Base-by-base conservation (phyloP, 2,113 vertebrate genomes). In the Zosterops pallidus region DNA sequence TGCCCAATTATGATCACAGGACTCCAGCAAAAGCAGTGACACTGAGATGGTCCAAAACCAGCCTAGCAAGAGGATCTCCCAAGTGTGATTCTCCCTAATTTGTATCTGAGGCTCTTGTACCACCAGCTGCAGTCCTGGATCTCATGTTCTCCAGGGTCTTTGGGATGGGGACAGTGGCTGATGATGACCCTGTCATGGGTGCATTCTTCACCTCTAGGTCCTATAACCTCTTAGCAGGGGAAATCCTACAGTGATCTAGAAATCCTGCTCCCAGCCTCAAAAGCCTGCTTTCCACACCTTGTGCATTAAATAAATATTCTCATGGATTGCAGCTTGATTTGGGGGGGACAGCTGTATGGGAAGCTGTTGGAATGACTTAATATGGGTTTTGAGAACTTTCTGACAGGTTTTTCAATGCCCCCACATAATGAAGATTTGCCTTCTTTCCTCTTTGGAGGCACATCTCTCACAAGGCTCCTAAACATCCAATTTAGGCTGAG, bases 1-100 rank as follows among this genome's bases (percentile, higher is more conserved):
- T 15, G 14, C n/a, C 35, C 35, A 19, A 12, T 12, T n/a, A 5
- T 0, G 1, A 33, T 72, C 55, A 23, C 0, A 0, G 21, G 37
- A 21, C 1, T 22, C 42, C 22, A 44, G 1, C n/a, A 82, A n/a
- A 29, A 67, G 17, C 70, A 41, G 7, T 46, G 83, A 9, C 42
- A 37, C 70, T 31, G 83, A 57, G 42, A 4, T 59, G 37, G 8
- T 46, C 39, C 35, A 47, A 59, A 59, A 82, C 39, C 70, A 92
- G 42, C 50, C 50, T 16, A 19, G 50, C 37, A 11, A 31, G 65
- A 44, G 25, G 16, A 3, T 67, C 52, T 78, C 41, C 8, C 9
- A 4, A 15, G 6, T 21, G 33, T 44, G 46, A 21, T 55, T 28
- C 12, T 77, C 33, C 23, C 11, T 70, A 0, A 0, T 19, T 60